Conservation (phyloP, 2,888 invertebrate genomes). For the Ethmia dodecea region DNA sequence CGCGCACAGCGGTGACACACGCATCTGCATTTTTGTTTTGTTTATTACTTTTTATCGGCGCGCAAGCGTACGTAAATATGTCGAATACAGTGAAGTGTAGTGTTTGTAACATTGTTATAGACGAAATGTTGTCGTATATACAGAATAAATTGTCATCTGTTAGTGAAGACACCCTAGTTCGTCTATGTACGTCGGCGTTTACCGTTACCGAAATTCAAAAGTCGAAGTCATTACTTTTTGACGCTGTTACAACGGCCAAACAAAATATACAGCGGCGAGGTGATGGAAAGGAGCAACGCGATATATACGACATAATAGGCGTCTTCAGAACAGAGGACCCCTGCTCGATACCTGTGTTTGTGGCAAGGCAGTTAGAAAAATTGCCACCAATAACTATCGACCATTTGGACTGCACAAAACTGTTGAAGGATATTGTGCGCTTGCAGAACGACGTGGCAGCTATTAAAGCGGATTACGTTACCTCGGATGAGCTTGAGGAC, state of each 20-base stretch:
- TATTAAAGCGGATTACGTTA: constrained; percentile 1
- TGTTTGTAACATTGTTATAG: constrained; percentile 14
- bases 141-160: constrained; percentile 16
- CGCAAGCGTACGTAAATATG: background rate
- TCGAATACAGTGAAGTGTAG: constrained; percentile 9
- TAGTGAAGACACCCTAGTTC: constrained; percentile 10
- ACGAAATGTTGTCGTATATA: constrained; percentile 13
- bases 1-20: constrained; percentile 1
- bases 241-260: constrained; percentile 1
- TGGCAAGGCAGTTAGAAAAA: constrained; percentile 7
- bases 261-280: constrained; percentile 3
- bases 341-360: constrained; percentile 7
- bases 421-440: constrained; percentile 8
- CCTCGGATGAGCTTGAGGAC: background rate
- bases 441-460: background rate
- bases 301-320: constrained; percentile 4
- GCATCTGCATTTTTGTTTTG: background rate
- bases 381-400: constrained; percentile 7
- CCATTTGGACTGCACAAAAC: constrained; percentile 8
- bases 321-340: constrained; percentile 3
- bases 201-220: constrained; percentile 4
- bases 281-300: constrained; percentile 5
- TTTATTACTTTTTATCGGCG: too few species aligned
- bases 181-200: constrained; percentile 7
- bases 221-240: constrained; percentile 8